Evolutionary conservation across 1,140 invertebrate species (phyloP).

Genomic region (Penaeus chinensis): DNA sequence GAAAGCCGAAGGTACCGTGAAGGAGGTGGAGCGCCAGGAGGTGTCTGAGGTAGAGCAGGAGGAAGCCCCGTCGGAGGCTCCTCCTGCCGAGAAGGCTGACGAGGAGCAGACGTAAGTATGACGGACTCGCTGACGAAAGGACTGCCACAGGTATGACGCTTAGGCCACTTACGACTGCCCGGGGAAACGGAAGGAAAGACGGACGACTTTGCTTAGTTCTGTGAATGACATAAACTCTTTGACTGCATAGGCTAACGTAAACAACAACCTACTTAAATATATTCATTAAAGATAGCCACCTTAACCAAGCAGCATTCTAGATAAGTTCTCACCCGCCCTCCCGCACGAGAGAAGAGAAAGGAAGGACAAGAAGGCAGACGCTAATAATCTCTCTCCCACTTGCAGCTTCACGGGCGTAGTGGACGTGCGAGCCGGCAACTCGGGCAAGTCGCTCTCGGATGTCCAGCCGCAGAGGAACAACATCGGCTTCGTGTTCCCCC

Average conservation of each 20-base stretch:
- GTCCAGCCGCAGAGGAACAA: background rate
- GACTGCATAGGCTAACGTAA: too few relatives aligned
- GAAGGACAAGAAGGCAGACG: background rate
- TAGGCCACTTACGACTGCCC: background rate
- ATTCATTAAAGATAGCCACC: too few relatives aligned
- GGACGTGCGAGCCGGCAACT: background rate
- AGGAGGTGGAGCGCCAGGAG: background rate
- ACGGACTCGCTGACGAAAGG: constrained; percentile 1
- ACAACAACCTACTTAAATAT: too few relatives aligned
- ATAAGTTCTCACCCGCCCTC: too few relatives aligned
- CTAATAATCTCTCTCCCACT: background rate
- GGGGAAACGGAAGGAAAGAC: background rate
- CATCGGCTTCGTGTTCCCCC: constrained; percentile 36
- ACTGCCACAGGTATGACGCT: constrained; percentile 25
- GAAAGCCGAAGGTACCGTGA: background rate
- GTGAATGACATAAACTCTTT: background rate
- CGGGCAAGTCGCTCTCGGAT: constrained; percentile 23
- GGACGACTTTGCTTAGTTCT: background rate
- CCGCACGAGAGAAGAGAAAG: background rate
- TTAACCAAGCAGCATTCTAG: too few relatives aligned
- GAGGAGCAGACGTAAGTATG: constrained; percentile 40
- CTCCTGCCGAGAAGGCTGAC: background rate
- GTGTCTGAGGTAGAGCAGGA: constrained; percentile 14
- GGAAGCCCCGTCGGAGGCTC: background rate
- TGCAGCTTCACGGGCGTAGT: background rate